phyloP scores from a whole-genome alignment of 2,113 vertebrate species.

The Tauraco erythrolophus region DNA sequence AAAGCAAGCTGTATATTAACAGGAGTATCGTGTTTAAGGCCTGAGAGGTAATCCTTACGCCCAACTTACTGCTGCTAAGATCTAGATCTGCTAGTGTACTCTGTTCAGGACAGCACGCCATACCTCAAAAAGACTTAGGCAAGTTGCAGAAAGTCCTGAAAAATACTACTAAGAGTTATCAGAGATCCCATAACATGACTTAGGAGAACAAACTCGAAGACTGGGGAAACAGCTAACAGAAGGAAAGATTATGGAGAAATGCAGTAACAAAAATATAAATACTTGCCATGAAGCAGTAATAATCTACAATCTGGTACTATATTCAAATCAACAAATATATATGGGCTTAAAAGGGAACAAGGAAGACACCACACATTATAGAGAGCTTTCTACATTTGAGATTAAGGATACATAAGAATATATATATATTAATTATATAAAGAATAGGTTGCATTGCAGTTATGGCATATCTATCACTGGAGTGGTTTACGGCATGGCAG shows the following conservation, averaged over 20 bases:
- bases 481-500: neutral
- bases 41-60: neutral
- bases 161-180: neutral
- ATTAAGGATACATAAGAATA: neutral
- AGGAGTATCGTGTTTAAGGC: neutral
- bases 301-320: neutral
- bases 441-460: neutral
- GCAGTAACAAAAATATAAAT: neutral
- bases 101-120: neutral
- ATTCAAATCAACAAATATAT: neutral
- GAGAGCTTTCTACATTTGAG: neutral
- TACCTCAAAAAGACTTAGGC: neutral
- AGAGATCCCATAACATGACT: neutral
- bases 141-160: neutral
- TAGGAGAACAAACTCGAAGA: neutral
- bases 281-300: neutral
- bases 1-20: neutral
- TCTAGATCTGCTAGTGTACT: neutral
- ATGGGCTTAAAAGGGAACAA: neutral
- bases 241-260: neutral
- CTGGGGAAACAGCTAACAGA: neutral
- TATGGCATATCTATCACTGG: neutral
- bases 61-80: neutral
- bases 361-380: neutral
- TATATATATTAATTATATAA: no score